phyloP scores from a whole-genome alignment of 2,113 vertebrate species.

The Podarcis muralis region DNA sequence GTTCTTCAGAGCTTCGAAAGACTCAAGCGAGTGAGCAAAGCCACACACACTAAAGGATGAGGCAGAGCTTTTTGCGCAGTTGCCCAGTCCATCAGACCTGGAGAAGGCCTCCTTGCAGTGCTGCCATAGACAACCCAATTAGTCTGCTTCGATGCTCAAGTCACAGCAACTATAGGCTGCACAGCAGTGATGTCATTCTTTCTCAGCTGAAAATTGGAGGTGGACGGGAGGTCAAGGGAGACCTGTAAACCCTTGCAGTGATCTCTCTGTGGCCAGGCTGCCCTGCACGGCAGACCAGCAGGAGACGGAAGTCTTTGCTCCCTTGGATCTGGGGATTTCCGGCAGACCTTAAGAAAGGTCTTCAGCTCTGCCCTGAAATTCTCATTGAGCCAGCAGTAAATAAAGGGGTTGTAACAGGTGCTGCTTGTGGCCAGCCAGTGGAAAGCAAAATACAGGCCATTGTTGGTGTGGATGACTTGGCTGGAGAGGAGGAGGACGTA shows the following conservation, averaged over 20 bases:
- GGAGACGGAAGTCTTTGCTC: slow-evolving; percentile 58
- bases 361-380: slow-evolving; percentile 88
- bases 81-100: background rate
- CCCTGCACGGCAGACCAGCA: slow-evolving; percentile 71
- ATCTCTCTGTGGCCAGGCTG: slow-evolving; percentile 69
- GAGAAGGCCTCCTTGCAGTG: background rate
- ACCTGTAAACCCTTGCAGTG: slow-evolving; percentile 63
- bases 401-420: slow-evolving; percentile 96
- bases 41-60: background rate
- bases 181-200: slow-evolving; percentile 85
- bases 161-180: slow-evolving; percentile 81
- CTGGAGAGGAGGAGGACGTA: slow-evolving; percentile 92
- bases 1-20: background rate
- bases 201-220: slow-evolving; percentile 74
- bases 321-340: slow-evolving; percentile 52
- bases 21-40: background rate
- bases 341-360: slow-evolving; percentile 82
- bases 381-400: slow-evolving; percentile 96
- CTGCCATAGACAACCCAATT: background rate
- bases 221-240: slow-evolving; percentile 68
- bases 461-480: slow-evolving; percentile 87
- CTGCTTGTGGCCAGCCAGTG: slow-evolving; percentile 97
- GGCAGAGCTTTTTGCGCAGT: background rate
- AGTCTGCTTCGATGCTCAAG: slow-evolving; percentile 54
- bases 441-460: slow-evolving; percentile 89